Evolutionary conservation across 92 coral and sea anemone genomes (phyloP).

Genomic region (Diadumene lineata): DNA sequence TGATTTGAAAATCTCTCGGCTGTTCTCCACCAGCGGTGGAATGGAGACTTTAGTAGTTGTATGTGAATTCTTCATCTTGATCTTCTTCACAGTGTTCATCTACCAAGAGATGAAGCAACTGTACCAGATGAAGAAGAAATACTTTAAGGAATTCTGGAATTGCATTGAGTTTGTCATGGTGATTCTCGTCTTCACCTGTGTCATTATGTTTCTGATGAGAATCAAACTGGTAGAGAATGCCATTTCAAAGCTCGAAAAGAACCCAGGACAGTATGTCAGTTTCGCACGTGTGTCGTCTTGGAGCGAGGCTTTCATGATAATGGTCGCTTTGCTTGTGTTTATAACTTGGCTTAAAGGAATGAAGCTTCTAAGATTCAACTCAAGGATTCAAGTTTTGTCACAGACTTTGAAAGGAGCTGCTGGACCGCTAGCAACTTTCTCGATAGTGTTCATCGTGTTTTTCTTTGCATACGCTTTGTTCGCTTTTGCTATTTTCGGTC

Average conservation of each 20-base stretch:
- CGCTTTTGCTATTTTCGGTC: conserved; percentile 85
- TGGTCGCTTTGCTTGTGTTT: conserved; percentile 78
- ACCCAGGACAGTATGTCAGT: conserved; percentile 65
- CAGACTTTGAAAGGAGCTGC: conserved; percentile 82
- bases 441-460: conserved; percentile 77
- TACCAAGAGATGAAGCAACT: conserved; percentile 89
- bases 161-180: conserved; percentile 72
- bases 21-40: conserved; percentile 90
- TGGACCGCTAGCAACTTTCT: conserved; percentile 84
- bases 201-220: conserved; percentile 83
- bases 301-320: conserved; percentile 81
- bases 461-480: conserved; percentile 81
- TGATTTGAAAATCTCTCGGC: conserved; percentile 84
- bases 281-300: conserved; percentile 85
- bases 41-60: conserved; percentile 71
- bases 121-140: conserved; percentile 65
- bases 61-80: conserved; percentile 70
- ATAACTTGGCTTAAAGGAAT: conserved; percentile 81
- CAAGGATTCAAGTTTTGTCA: conserved; percentile 71
- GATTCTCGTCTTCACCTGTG: conserved; percentile 63
- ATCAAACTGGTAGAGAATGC: conserved; percentile 66
- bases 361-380: conserved; percentile 84
- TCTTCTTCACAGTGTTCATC: conserved; percentile 78
- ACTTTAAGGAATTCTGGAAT: conserved; percentile 88
- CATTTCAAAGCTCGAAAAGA: conserved; percentile 46